Evolutionary conservation across 2,888 invertebrate genomes (phyloP).

Genomic region (Seladonia tumulorum): DNA sequence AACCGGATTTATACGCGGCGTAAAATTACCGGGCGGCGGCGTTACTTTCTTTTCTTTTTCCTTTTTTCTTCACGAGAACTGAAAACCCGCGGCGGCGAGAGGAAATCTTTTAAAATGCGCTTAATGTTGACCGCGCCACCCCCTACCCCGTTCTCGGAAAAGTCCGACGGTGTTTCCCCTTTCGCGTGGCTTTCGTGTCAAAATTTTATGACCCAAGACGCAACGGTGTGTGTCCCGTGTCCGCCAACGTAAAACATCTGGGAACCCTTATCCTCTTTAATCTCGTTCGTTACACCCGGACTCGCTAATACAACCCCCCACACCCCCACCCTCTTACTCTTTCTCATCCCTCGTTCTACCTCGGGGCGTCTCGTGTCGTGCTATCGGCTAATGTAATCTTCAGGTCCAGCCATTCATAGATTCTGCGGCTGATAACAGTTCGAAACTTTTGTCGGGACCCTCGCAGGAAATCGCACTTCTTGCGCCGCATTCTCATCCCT

Average conservation of each 20-base stretch:
- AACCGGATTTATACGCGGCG: slow-evolving; percentile 49
- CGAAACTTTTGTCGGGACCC: slow-evolving; percentile 57
- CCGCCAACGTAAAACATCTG: slow-evolving; percentile 65
- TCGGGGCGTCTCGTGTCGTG: slow-evolving; percentile 53
- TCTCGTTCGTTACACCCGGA: slow-evolving; percentile 67
- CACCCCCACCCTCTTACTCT: background rate
- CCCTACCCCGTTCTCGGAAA: too few species aligned
- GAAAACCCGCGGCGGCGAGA: slow-evolving; percentile 18
- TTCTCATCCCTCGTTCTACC: slow-evolving; percentile 46
- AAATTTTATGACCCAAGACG: slow-evolving; percentile 67
- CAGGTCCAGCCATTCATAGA: slow-evolving; percentile 67
- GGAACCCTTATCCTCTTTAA: slow-evolving; percentile 66
- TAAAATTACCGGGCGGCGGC: slow-evolving; percentile 35
- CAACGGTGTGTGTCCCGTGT: slow-evolving; percentile 54
- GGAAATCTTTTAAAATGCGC: slow-evolving; percentile 45
- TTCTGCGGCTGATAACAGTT: slow-evolving; percentile 64
- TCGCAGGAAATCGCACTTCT: slow-evolving; percentile 46
- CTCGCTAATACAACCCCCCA: slow-evolving; percentile 68
- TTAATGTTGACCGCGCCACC: slow-evolving; percentile 38
- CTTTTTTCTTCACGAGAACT: slow-evolving; percentile 26
- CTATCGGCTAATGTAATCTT: slow-evolving; percentile 68
- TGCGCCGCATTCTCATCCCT: background rate
- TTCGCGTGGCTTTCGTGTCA: slow-evolving; percentile 46
- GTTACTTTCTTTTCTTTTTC: background rate
- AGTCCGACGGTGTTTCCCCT: background rate